Evolutionary conservation across 2,113 vertebrate species (phyloP).

Genomic region (Ariopsis seemanni): DNA sequence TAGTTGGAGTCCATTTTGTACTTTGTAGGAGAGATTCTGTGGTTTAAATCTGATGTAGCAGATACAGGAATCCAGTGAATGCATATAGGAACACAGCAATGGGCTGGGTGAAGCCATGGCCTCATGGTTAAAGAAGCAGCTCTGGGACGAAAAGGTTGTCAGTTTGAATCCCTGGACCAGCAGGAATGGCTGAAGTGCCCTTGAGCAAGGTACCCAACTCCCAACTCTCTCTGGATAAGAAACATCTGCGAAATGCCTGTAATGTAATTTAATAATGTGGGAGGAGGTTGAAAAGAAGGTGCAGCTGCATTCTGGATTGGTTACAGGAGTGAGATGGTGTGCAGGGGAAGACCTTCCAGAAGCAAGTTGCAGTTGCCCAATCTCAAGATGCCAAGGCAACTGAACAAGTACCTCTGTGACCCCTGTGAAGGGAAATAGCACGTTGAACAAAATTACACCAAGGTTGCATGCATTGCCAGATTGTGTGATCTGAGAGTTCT

Average conservation of each 20-base stretch:
- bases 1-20: background rate
- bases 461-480: background rate
- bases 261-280: background rate
- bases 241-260: too few relatives aligned
- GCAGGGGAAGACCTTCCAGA: background rate
- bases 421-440: background rate
- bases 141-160: too few relatives aligned
- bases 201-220: too few relatives aligned
- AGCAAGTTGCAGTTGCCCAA: background rate
- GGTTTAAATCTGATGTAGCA: background rate
- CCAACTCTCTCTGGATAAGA: too few relatives aligned
- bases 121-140: too few relatives aligned
- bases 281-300: background rate
- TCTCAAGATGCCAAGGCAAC: background rate
- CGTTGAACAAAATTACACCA: background rate
- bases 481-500: background rate
- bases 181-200: too few relatives aligned
- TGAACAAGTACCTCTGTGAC: background rate
- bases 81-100: background rate
- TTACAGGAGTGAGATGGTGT: background rate
- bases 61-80: background rate
- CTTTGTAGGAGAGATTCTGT: background rate
- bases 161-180: too few relatives aligned
- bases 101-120: background rate
- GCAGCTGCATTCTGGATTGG: background rate